Evolutionary conservation across 2,888 invertebrate genomes (phyloP), one percentile per base, ranked within the genome.

Genomic region (Teinopalpus imperialis): DNA sequence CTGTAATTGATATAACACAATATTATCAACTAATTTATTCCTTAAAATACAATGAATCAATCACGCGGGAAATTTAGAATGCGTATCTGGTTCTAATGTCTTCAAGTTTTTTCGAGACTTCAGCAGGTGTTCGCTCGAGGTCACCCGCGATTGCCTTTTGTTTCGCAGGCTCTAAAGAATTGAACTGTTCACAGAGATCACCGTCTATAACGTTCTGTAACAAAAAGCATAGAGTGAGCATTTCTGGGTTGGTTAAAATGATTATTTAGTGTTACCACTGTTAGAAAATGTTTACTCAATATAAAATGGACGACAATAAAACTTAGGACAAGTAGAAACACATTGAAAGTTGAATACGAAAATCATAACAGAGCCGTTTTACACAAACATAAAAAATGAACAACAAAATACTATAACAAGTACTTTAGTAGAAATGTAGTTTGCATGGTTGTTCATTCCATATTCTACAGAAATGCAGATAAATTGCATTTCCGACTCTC

Each of bases 51-150:
- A n/a, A n/a, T n/a, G n/a, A n/a, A 18, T 26, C 10, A 24, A 43
- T 35, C 24, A 35, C 39, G 47, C 43, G 2, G 21, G 27, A 41
- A 65, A 59, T 67, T 93, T 96, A 99, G 91, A 99, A 99, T 3
- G 99, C 99, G 75, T 98, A 99, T 89, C 98, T 93, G 26, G 99
- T 99, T 77, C 99, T 92, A 63, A 99, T 97, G 78, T 99, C 99
- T 90, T 99, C 99, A 41, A 99, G 90, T 77, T 99, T 99, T 83
- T 99, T 99, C 3, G 98, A 98, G 4, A 99, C 98, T 86, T 99
- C 99, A 43, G 96, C 97, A 0, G 98, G 95, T 0, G 97, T 97
- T 65, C 98, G 92, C 74, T 98, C 99, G 65, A 99, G 91, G 78
- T 99, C 98, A 30, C 94, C 93, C 0, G 98, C 95, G 49, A 99